These are phyloP conservation scores for Nipponia nippon DNA, from an alignment of 2,113 vertebrate species.

Conservation along the genomic window DNA sequence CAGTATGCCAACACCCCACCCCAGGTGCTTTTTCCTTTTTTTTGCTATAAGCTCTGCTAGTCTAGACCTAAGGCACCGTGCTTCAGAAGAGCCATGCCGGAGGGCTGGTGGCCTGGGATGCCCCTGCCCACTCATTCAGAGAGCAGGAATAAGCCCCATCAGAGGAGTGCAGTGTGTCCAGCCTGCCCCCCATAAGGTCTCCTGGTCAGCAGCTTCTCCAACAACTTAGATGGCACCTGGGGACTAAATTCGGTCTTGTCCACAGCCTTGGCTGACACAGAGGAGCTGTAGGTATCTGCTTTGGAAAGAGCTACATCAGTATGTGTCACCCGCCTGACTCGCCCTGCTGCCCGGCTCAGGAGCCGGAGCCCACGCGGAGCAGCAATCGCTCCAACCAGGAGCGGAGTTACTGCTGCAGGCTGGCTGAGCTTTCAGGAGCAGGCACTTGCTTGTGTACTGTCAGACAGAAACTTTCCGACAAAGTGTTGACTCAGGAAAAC, in stretches of 20 bases:
- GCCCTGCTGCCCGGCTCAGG: not conserved
- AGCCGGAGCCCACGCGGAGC: not conserved
- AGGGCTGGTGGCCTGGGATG: not conserved
- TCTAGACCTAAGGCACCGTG: rapidly evolving
- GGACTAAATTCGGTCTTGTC: rapidly evolving
- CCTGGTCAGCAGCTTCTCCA: not conserved
- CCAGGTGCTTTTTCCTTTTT: not conserved
- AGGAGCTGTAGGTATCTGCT: not conserved
- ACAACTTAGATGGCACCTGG: not conserved
- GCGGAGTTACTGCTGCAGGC: rapidly evolving
- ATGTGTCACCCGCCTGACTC: rapidly evolving
- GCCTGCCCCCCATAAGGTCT: not conserved
- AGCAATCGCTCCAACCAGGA: rapidly evolving
- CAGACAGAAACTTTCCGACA: not conserved
- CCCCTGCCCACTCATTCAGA: rapidly evolving
- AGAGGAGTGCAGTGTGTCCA: rapidly evolving
- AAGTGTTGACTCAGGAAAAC: not conserved
- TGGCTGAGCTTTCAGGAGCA: not conserved
- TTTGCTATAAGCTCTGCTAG: not conserved
- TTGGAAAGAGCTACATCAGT: not conserved
- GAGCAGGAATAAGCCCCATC: not conserved
- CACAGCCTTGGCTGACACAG: not conserved
- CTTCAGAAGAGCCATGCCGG: rapidly evolving
- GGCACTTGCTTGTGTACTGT: not conserved
- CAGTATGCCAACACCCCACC: no score